Evolutionary conservation across 2,888 invertebrate species (phyloP), one percentile per base, ranked within the genome.

Genomic region (Gryllus longicercus): DNA sequence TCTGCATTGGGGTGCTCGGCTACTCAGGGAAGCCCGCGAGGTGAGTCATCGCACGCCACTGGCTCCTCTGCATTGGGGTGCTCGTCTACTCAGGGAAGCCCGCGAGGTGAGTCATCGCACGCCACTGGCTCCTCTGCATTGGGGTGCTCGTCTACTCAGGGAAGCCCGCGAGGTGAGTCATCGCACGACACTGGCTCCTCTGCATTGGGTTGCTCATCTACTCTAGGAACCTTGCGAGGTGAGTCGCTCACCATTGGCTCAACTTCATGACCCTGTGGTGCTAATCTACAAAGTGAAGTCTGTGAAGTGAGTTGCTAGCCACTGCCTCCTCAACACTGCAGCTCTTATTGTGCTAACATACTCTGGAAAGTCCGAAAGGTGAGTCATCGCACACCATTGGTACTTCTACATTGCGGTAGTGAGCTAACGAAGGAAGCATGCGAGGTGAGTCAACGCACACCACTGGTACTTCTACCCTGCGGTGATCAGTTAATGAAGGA

Each of bases 81-180:
- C 91, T 96, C 83, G 91, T 96, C 76, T 96, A 95, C 87, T 92
- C 95, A 18, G 94, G 95, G 76, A 89, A 91, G 84, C 92, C 93
- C 10, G 82, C 84, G 23, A 85, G 84, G 85, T 85, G 82, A 38
- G 38, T 38, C 38, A 4, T 2, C 25, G 2, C 25, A 2, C 25
- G 25, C 25, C 25, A 25, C 25, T 25, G 25, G n/a, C n/a, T n/a
- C n/a, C n/a, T n/a, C n/a, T n/a, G n/a, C n/a, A n/a, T n/a, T n/a
- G n/a, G n/a, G n/a, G n/a, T n/a, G 38, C 8, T 8, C 8, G 1
- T 38, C 38, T 38, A 38, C 25, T 38, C 25, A 38, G 38, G 38
- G 8, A 38, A 38, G 8, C 8, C 8, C 38, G 38, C 8, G 21
- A 85, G 84, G 38, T 38, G 38, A 38, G 38, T 38, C 38, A 38